phyloP scores from a whole-genome alignment of 2,888 invertebrate species.

The Caenorhabditis sulstoni region DNA sequence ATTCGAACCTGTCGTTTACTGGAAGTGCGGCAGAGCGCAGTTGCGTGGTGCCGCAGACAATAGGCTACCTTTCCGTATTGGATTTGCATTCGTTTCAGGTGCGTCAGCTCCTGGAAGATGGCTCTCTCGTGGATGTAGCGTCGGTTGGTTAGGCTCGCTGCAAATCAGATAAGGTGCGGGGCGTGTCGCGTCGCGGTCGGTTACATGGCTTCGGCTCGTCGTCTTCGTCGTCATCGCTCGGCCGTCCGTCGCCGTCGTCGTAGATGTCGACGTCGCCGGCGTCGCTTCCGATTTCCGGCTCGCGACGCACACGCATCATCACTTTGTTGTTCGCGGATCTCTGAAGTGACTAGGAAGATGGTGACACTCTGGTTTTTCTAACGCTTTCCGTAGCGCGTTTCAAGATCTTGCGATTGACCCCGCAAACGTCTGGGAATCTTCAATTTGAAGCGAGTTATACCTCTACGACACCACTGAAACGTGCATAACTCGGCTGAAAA shows the following conservation, averaged over 20 bases:
- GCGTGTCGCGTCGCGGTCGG: not conserved
- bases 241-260: conserved; percentile 57
- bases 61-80: conserved; percentile 85
- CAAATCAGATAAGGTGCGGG: not conserved
- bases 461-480: no score
- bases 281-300: conserved; percentile 61
- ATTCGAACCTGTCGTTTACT: no score
- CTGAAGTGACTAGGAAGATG: no score
- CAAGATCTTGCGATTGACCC: no score
- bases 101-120: conserved; percentile 89
- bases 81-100: conserved; percentile 92
- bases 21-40: conserved; percentile 22
- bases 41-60: not conserved
- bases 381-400: no score
- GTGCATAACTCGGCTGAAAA: no score
- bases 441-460: no score
- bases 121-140: conserved; percentile 76
- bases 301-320: conserved; percentile 53
- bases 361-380: no score
- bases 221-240: conserved; percentile 42
- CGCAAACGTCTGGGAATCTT: no score
- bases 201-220: conserved; percentile 23
- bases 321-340: conserved; percentile 8
- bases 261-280: conserved; percentile 62
- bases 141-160: conserved; percentile 28